Percentiles rank a stretch among this genome's conserved stretches.
Conservation (phyloP, 2,113 vertebrate species). For the Pterocles burchelli region DNA sequence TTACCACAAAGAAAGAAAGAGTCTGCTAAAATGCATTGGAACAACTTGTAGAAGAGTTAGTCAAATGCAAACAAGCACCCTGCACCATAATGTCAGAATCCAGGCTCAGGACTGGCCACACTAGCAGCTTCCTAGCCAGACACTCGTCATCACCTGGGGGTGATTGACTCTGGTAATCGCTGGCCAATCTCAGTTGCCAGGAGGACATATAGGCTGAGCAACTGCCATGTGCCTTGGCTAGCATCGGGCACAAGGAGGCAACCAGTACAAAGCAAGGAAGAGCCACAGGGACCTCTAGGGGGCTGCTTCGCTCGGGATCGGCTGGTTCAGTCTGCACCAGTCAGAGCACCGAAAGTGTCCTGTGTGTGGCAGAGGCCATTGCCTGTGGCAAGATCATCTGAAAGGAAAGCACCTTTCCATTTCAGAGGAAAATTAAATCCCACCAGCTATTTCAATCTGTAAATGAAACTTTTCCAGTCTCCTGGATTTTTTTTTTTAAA, state of each 20-base stretch:
- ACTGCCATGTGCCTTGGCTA: background rate
- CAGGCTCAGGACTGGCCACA: background rate
- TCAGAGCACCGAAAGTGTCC: background rate
- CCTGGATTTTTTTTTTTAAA: background rate
- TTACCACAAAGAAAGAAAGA: background rate
- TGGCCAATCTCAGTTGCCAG: background rate
- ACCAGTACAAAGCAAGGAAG: background rate
- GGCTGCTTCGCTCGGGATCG: background rate
- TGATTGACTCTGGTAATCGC: background rate
- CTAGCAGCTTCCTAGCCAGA: background rate
- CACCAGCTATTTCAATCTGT: background rate
- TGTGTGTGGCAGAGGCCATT: background rate
- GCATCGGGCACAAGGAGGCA: background rate
- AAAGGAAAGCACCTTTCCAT: background rate
- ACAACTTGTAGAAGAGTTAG: background rate
- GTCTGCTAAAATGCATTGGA: background rate
- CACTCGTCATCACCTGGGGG: accelerated
- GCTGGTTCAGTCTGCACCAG: background rate
- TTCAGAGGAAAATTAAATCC: background rate
- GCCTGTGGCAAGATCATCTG: background rate
- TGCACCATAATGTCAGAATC: background rate
- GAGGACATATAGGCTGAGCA: background rate
- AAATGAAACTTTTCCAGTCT: background rate
- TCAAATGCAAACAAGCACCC: background rate
- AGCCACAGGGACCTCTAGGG: background rate